Conservation (phyloP, 2,888 invertebrate genomes). For the Brenthis hecate region DNA sequence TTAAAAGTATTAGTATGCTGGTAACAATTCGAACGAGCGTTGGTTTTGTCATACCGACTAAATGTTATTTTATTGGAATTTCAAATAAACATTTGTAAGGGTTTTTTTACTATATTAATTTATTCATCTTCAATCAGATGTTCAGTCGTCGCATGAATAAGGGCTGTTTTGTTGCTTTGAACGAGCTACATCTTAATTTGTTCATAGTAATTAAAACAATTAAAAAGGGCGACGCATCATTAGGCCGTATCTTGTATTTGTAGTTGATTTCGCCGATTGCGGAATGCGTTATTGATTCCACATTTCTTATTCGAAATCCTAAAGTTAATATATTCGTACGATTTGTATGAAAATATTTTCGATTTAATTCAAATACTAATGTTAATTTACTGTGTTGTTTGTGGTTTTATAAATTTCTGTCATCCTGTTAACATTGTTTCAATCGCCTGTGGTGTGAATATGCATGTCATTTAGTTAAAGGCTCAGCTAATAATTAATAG, state of each 20-base stretch:
- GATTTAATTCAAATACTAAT: background rate
- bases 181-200: slow-evolving; percentile 73
- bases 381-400: slow-evolving; percentile 2
- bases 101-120: slow-evolving; percentile 51
- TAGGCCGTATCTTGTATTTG: slow-evolving; percentile 39
- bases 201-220: slow-evolving; percentile 70
- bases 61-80: slow-evolving; percentile 82
- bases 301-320: slow-evolving; percentile 2
- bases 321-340: slow-evolving; percentile 7
- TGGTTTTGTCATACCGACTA: slow-evolving; percentile 81
- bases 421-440: slow-evolving; percentile 6
- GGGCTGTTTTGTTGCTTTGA: slow-evolving; percentile 16
- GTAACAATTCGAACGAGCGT: slow-evolving; percentile 75
- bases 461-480: slow-evolving; percentile 43
- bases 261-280: background rate
- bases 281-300: slow-evolving; percentile 7
- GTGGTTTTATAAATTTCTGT: slow-evolving; percentile 5
- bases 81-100: slow-evolving; percentile 74
- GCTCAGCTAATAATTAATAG: background rate
- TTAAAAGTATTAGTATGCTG: slow-evolving; percentile 81
- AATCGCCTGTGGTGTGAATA: background rate
- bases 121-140: slow-evolving; percentile 57
- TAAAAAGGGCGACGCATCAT: slow-evolving; percentile 44
- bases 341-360: slow-evolving; percentile 4
- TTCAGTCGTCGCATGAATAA: slow-evolving; percentile 3